Base-by-base conservation (phyloP, 2,888 invertebrate species). In the Rhamphomyia laevipes region DNA sequence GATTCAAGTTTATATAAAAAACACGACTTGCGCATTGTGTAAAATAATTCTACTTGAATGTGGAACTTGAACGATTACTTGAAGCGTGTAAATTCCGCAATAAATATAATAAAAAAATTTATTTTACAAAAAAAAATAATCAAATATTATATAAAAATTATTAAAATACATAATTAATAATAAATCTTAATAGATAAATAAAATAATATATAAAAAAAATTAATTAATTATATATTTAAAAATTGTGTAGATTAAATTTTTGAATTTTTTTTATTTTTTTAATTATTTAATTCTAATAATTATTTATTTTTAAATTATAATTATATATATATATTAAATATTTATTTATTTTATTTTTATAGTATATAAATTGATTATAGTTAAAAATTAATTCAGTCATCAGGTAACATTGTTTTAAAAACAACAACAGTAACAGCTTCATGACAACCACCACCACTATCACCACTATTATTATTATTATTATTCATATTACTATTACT, bases 321-420 rank as follows among this genome's bases (percentile, higher is more conserved):
- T n/a, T 47, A 42, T 27, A 35, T 33, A 31, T 48, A 45, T 38
- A 15, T 44, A 37, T 13, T 13, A 35, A 43, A 43, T 38, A 43
- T 43, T 23, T 43, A 46, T 45, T 13, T 45, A 30, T n/a, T 13
- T 13, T n/a, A 40, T 33, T 41, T 47, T 16, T 21, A 23, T 47
- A 43, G 35, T 44, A 16, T 38, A 15, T 40, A 27, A 27, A 41
- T 38, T 38, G 10, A 10, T 45, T 38, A 17, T 13, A 43, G 47
- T 48, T 47, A 50, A 52, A 57, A 62, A 62, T 60, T 64, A 65
- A 64, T 66, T 69, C 68, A 70, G 67, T 70, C 67, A 65, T 71
- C 70, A 70, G 71, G 70, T 69, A 70, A 68, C 71, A 67, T 64
- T 67, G 71, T 71, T 68, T 70, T 68, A 65, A 69, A 72, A 62